These are phyloP conservation scores for Novumbra hubbsi DNA, from an alignment of 2,797 vertebrate genomes.

Conservation along the genomic window DNA sequence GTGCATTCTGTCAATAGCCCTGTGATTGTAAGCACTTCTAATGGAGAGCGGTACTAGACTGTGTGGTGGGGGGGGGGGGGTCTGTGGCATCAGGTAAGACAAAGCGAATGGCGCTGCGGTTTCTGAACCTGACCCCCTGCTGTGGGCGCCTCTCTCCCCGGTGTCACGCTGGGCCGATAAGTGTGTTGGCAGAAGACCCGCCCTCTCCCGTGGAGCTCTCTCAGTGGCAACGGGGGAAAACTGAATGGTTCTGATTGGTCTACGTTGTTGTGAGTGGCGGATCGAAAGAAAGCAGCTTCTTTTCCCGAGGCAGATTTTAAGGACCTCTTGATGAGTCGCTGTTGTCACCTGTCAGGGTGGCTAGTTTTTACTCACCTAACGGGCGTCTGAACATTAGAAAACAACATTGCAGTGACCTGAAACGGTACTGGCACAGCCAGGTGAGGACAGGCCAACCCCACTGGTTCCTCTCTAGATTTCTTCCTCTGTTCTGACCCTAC, in stretches of 20 bases:
- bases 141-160: neutral
- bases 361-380: no score
- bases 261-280: conserved; percentile 38
- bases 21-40: neutral
- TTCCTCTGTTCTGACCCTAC: no score
- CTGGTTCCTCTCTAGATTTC: no score
- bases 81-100: neutral
- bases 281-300: conserved; percentile 20
- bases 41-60: neutral
- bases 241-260: conserved; percentile 54
- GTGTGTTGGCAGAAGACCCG: neutral
- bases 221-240: conserved; percentile 19
- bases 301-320: conserved; percentile 43
- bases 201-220: neutral
- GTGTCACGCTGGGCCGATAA: neutral
- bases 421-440: no score
- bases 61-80: neutral
- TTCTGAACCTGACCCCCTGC: neutral
- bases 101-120: neutral
- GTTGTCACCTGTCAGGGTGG: no score
- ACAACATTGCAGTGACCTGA: no score
- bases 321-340: conserved; percentile 22
- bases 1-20: neutral
- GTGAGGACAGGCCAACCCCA: no score
- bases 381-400: no score